Conservation (phyloP, 2,113 vertebrate genomes). For the Dolichallabes microphthalmus region DNA sequence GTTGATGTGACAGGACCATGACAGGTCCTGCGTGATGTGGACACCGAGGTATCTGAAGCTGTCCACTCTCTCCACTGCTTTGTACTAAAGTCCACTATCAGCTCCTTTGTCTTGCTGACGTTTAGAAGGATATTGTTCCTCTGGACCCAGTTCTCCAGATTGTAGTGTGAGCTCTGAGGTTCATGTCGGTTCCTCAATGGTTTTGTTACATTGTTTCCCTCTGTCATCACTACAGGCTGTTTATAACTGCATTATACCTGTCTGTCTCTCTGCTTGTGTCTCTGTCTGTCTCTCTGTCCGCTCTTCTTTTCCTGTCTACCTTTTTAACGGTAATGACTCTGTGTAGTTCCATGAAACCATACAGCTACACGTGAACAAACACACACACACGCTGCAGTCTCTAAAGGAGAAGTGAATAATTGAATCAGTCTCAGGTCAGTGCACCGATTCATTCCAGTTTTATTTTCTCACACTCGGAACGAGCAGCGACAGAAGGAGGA, state of each 20-base stretch:
- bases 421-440: not conserved
- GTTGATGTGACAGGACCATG: no score
- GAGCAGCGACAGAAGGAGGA: not conserved
- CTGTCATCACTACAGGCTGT: not conserved
- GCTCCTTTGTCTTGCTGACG: no score
- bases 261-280: not conserved
- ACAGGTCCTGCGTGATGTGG: no score
- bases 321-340: no score
- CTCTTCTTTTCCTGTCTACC: not conserved
- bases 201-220: not conserved
- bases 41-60: no score
- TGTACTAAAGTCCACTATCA: no score
- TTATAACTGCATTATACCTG: not conserved
- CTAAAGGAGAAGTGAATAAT: not conserved
- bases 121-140: no score
- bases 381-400: not conserved
- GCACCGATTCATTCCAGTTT: not conserved
- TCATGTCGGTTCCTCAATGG: not conserved
- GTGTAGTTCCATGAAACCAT: not conserved
- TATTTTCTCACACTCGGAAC: not conserved
- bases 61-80: no score
- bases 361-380: not conserved
- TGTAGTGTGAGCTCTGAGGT: not conserved
- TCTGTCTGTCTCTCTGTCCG: not conserved
- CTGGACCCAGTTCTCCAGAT: no score